Conservation (phyloP, 2,113 vertebrate species). For the Mugil cephalus region DNA sequence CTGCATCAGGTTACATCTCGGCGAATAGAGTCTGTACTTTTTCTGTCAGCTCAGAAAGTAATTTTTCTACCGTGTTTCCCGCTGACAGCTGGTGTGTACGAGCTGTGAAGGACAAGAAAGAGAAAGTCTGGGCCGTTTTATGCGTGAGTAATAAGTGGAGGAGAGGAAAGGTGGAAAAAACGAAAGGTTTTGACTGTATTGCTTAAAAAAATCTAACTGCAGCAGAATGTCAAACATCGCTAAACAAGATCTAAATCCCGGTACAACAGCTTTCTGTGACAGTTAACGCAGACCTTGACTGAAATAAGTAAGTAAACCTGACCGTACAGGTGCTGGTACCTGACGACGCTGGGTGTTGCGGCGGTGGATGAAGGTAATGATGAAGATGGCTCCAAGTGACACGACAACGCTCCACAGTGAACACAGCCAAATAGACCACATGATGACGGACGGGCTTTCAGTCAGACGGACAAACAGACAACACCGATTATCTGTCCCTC, state of each 20-base stretch:
- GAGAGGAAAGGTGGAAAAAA: conserved; percentile 10
- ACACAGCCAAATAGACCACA: conserved; percentile 69
- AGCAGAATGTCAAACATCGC: conserved; percentile 37
- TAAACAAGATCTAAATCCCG: conserved; percentile 47
- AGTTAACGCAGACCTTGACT: not conserved
- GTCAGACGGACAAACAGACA: conserved; percentile 23
- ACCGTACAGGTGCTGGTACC: conserved; percentile 47
- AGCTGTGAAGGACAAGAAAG: conserved; percentile 13
- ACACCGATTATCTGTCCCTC: conserved; percentile 1
- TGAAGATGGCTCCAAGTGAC: conserved; percentile 60
- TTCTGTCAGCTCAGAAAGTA: conserved; percentile 27
- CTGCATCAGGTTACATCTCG: conserved; percentile 41
- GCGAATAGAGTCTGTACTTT: conserved; percentile 38
- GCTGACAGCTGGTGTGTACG: conserved; percentile 36
- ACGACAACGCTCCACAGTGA: conserved; percentile 66
- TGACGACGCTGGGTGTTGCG: conserved; percentile 48
- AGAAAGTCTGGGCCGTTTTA: conserved; percentile 59
- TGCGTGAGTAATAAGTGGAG: conserved; percentile 51
- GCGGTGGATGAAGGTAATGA: conserved; percentile 62
- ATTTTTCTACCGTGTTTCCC: conserved; percentile 36
- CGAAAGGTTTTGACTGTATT: not conserved
- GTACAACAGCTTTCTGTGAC: not conserved
- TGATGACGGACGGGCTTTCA: conserved; percentile 22
- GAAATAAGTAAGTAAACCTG: not conserved
- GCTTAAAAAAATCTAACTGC: conserved; percentile 39